These are phyloP conservation scores for Vanessa atalanta DNA, from an alignment of 1,140 invertebrate genomes.

Conservation along the genomic window DNA sequence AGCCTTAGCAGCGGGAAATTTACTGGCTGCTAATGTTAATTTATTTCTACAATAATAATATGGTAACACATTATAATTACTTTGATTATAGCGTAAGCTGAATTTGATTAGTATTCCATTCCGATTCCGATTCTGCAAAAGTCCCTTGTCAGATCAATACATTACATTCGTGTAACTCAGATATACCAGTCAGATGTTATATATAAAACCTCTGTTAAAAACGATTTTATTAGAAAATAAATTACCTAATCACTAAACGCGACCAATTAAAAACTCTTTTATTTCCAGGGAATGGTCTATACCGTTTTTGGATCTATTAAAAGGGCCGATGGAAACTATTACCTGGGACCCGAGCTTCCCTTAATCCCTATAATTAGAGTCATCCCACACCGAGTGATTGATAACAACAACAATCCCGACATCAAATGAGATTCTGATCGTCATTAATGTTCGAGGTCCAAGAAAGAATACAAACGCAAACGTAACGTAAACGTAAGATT, in stretches of 20 bases:
- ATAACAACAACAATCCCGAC: slow-evolving; percentile 55
- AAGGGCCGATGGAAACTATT: slow-evolving; percentile 58
- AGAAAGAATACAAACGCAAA: neutral
- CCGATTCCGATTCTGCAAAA: no score
- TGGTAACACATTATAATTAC: no score
- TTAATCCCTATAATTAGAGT: slow-evolving; percentile 76
- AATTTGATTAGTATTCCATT: no score
- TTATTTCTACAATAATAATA: no score
- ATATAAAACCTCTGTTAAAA: neutral
- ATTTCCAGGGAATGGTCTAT: slow-evolving; percentile 45
- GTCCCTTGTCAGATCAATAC: no score
- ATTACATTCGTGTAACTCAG: no score
- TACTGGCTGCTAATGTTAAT: no score
- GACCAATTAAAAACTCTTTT: slow-evolving; percentile 65
- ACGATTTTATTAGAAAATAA: neutral
- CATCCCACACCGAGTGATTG: slow-evolving; percentile 71
- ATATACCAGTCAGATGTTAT: no score
- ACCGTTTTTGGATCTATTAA: slow-evolving; percentile 52
- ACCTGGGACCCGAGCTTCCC: slow-evolving; percentile 56
- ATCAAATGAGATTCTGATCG: slow-evolving; percentile 67
- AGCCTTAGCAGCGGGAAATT: no score
- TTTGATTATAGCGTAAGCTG: no score
- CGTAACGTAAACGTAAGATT: neutral
- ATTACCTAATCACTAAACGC: slow-evolving; percentile 36
- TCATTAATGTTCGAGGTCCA: neutral